Evolutionary conservation across 2,797 vertebrate genomes (phyloP), one percentile per base, ranked within the genome.

Genomic region (Macropus fuliginosus): DNA sequence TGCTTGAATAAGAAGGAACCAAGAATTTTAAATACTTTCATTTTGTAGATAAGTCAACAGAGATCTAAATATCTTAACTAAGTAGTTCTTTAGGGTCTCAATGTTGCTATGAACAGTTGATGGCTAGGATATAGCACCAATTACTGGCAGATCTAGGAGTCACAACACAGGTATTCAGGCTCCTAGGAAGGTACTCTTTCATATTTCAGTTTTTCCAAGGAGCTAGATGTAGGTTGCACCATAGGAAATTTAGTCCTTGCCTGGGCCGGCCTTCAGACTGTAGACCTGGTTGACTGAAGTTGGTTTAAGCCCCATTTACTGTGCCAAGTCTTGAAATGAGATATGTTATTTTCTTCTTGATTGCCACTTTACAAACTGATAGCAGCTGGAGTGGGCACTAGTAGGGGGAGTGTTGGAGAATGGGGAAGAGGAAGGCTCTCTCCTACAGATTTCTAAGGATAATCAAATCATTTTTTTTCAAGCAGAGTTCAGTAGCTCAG

Each of bases 391-490:
- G 5, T 0, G 18, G 21, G 74, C 52, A 52, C 52, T 52, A 3
- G 5, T 2, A 0, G 21, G 29, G 40, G 21, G 4, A 21, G 14
- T 95, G 95, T 95, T 94, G 93, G 54, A 96, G 96, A 96, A 27
- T 94, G 94, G 94, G 95, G 92, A 74, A 96, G 96, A 96, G 89
- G 54, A 95, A 94, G 96, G 81, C 95, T 24, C 11, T 81, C 52
- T 91, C 55, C 31, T 55, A 89, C 59, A 92, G 50, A 74, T 95
- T 91, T 95, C 90, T 96, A 81, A 96, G 94, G 96, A 89, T 56
- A n/a, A 96, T 96, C 92, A 94, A 96, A 95, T 97, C 96, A 95
- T 90, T 90, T 97, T 97, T 97, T 97, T 92, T 92, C 56, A 94
- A 94, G 92, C 92, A 92, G 54, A 92, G 94, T 93, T 97, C 92